Evolutionary conservation across 2,797 vertebrate genomes (phyloP).

Genomic region (Hemitrygon akajei): DNA sequence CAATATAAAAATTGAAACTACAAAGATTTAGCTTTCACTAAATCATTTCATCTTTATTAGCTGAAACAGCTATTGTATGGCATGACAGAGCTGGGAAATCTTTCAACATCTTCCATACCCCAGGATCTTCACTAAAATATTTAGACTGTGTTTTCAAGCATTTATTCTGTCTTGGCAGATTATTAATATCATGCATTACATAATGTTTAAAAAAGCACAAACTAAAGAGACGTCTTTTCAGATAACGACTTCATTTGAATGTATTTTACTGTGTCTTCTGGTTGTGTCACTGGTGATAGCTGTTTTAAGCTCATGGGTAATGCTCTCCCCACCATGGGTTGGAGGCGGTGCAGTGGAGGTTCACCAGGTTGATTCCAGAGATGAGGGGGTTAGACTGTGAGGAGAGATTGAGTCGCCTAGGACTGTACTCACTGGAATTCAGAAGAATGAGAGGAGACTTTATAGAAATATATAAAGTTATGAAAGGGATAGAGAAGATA

Average conservation of each 20-base stretch:
- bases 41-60: conserved; percentile 26
- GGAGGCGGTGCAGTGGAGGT: too few relatives aligned
- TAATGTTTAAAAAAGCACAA: conserved; percentile 1
- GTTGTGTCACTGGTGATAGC: conserved; percentile 7
- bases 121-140: conserved; percentile 6
- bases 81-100: background rate
- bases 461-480: too few relatives aligned
- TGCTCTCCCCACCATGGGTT: too few relatives aligned
- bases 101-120: background rate
- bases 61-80: background rate
- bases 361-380: too few relatives aligned
- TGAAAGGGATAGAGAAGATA: too few relatives aligned
- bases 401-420: too few relatives aligned
- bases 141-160: conserved; percentile 25
- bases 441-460: too few relatives aligned
- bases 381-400: too few relatives aligned
- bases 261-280: conserved; percentile 2
- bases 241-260: conserved; percentile 15
- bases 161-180: conserved; percentile 27
- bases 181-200: conserved; percentile 26
- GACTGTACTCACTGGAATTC: too few relatives aligned
- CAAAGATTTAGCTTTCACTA: conserved; percentile 6
- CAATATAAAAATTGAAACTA: conserved; percentile 27
- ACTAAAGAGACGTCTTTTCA: background rate
- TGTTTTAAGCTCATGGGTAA: background rate